Evolutionary conservation across 2,797 vertebrate species (phyloP).

Genomic region (Euthynnus affinis): DNA sequence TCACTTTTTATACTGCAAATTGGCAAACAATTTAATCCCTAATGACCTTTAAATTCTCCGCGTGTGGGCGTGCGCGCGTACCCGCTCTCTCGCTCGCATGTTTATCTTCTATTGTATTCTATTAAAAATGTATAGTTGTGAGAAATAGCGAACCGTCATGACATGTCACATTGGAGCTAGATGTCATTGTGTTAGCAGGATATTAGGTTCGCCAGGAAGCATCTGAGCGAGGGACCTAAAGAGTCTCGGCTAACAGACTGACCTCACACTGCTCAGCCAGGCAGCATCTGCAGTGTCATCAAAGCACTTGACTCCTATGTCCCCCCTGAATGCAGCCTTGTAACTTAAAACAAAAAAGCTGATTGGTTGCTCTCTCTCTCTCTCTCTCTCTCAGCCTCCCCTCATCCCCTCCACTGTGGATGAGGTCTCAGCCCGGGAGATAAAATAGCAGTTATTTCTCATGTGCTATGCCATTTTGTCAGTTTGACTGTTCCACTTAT

Average conservation of each 20-base stretch:
- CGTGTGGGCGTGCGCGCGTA: slow-evolving; percentile 23
- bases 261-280: slow-evolving; percentile 68
- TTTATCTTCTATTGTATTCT: slow-evolving; percentile 36
- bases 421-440: slow-evolving; percentile 77
- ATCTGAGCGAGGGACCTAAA: slow-evolving; percentile 40
- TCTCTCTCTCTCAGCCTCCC: slow-evolving; percentile 50
- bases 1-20: slow-evolving; percentile 71
- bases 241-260: slow-evolving; percentile 54
- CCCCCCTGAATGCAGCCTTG: slow-evolving; percentile 54
- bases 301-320: slow-evolving; percentile 64
- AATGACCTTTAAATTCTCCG: slow-evolving; percentile 81
- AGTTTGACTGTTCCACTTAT: slow-evolving; percentile 85
- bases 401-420: slow-evolving; percentile 51
- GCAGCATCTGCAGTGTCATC: slow-evolving; percentile 78
- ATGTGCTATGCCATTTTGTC: slow-evolving; percentile 84
- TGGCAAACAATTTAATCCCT: slow-evolving; percentile 80
- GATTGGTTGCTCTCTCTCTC: slow-evolving; percentile 71
- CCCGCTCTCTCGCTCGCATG: slow-evolving; percentile 1
- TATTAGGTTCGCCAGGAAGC: slow-evolving; percentile 55
- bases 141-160: slow-evolving; percentile 3
- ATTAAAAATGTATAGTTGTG: slow-evolving; percentile 10
- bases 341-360: slow-evolving; percentile 74
- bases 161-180: slow-evolving; percentile 28
- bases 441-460: slow-evolving; percentile 83
- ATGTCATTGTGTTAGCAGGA: slow-evolving; percentile 48